Conservation (phyloP, 2,888 invertebrate genomes). For the Masnerella sp. region DNA sequence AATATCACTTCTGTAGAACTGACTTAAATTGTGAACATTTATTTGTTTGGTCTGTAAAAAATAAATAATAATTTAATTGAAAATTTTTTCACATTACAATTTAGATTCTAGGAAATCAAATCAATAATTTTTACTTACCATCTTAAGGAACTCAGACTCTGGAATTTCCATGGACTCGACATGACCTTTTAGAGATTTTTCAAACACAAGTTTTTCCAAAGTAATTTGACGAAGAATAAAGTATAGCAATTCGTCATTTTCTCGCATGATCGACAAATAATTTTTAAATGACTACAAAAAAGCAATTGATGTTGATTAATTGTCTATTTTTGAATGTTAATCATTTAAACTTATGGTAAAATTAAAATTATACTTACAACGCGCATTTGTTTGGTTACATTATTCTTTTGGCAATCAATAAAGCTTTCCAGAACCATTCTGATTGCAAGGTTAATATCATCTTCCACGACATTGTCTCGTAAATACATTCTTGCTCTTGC, state of each 20-base stretch:
- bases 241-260: constrained; percentile 96
- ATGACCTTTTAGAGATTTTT: constrained; percentile 84
- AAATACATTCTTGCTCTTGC: constrained; percentile 98
- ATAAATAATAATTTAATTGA: too few relatives aligned
- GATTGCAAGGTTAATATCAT: constrained; percentile 98
- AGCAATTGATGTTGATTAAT: too few relatives aligned
- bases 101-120: constrained; percentile 18
- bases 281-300: constrained; percentile 91
- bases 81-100: too few relatives aligned
- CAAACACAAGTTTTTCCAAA: constrained; percentile 92
- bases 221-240: constrained; percentile 96
- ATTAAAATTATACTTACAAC: too few relatives aligned
- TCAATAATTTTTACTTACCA: constrained; percentile 77
- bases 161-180: constrained; percentile 87
- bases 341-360: too few relatives aligned
- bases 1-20: constrained; percentile 94
- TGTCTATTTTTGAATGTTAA: too few relatives aligned
- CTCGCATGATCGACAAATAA: constrained; percentile 95
- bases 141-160: constrained; percentile 89
- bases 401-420: constrained; percentile 98
- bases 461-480: constrained; percentile 92
- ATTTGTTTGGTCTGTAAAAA: constrained; percentile 90
- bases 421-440: constrained; percentile 98
- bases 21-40: constrained; percentile 91
- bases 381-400: constrained; percentile 97